Conservation (phyloP, 2,113 vertebrate genomes). For the Pandion haliaetus region DNA sequence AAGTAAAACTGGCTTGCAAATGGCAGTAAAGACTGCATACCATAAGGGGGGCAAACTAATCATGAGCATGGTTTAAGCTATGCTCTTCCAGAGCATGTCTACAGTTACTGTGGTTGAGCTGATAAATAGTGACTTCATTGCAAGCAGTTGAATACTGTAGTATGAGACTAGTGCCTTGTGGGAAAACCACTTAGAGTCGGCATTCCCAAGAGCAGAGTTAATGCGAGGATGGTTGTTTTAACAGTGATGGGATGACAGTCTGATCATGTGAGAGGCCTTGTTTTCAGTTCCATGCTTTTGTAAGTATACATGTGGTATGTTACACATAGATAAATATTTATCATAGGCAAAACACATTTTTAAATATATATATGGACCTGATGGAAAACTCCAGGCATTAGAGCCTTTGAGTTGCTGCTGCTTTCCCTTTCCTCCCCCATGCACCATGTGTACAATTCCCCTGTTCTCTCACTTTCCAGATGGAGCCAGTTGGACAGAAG, state of each 20-base stretch:
- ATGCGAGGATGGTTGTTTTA: not conserved
- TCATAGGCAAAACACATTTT: not conserved
- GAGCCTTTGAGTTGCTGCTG: not conserved
- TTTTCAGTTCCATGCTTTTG: not conserved
- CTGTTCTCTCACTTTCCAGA: conserved; percentile 45
- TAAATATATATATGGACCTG: not conserved
- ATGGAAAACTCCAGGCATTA: not conserved
- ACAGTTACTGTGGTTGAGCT: not conserved
- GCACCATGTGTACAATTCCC: not conserved
- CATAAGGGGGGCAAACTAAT: not conserved
- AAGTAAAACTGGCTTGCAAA: not conserved
- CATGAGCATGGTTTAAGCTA: not conserved
- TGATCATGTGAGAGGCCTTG: not conserved
- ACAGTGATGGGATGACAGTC: not conserved
- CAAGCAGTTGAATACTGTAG: not conserved
- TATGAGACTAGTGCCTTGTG: not conserved
- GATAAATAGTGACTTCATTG: not conserved
- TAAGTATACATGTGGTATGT: not conserved
- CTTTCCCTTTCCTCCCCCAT: not conserved
- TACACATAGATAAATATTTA: not conserved
- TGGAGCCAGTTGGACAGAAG: conserved; percentile 68
- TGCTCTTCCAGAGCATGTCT: not conserved
- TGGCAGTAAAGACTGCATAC: not conserved
- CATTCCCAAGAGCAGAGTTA: not conserved
- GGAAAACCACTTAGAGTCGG: not conserved